Conservation (phyloP, 2,888 invertebrate genomes). For the Deilephila porcellus region DNA sequence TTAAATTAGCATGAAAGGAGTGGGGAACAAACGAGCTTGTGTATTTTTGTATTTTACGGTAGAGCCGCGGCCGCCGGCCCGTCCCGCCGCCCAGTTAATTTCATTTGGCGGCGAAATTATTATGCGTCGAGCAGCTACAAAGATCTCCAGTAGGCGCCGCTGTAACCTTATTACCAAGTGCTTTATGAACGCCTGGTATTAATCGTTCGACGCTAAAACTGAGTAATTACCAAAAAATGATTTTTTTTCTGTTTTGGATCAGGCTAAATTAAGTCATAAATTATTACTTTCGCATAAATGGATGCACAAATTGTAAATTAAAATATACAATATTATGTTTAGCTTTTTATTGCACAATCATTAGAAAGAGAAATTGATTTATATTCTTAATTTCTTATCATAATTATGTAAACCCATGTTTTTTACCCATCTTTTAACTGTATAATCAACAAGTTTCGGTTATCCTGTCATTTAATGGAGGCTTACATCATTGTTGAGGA, state of each 20-base stretch:
- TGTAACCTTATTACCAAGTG: constrained; percentile 44
- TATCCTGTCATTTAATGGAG: too few species aligned
- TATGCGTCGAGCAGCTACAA: constrained; percentile 43
- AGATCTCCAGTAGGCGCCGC: constrained; percentile 35
- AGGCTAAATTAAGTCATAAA: neutral
- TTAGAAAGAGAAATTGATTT: too few species aligned
- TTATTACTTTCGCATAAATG: too few species aligned
- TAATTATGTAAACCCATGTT: neutral
- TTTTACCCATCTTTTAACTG: neutral
- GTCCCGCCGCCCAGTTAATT: constrained; percentile 46
- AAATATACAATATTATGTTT: too few species aligned
- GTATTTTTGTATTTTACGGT: constrained; percentile 50
- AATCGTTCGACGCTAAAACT: neutral
- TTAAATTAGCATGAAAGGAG: constrained; percentile 64
- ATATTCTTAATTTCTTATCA: neutral
- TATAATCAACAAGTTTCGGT: neutral
- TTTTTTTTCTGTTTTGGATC: neutral
- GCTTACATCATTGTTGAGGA: too few species aligned
- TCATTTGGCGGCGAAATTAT: constrained; percentile 52
- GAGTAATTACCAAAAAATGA: neutral
- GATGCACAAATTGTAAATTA: too few species aligned
- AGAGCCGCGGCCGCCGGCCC: constrained; percentile 33
- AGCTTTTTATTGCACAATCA: too few species aligned
- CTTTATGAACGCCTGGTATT: constrained; percentile 42
- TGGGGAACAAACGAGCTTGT: constrained; percentile 54